Conservation (phyloP, 2,888 invertebrate species). For the Cotesia congregata region DNA sequence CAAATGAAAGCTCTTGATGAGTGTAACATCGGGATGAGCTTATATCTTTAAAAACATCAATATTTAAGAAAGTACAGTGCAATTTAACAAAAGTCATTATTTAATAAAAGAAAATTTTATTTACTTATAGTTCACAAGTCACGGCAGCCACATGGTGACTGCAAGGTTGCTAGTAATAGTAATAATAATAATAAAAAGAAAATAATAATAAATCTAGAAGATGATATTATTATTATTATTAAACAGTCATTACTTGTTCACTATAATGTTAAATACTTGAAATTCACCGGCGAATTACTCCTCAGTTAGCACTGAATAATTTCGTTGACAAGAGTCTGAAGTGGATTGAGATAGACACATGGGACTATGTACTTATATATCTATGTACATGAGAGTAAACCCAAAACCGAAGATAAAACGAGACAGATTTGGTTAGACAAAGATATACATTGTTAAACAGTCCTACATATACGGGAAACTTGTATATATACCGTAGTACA, state of each 20-base stretch:
- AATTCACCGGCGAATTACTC: slow-evolving; percentile 27
- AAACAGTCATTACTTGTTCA: not conserved
- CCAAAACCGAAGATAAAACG: not conserved
- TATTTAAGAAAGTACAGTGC: no score
- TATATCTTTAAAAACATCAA: no score
- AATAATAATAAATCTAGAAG: no score
- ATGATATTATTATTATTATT: not conserved
- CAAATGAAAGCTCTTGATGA: no score
- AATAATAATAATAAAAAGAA: no score
- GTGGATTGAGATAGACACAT: slow-evolving; percentile 24
- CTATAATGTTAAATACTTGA: slow-evolving; percentile 6
- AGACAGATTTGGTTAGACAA: not conserved
- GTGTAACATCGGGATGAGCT: no score
- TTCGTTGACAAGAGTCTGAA: slow-evolving; percentile 31
- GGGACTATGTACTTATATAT: not conserved
- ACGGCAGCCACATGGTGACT: no score
- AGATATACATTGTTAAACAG: not conserved
- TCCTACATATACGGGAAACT: not conserved
- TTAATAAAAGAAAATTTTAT: no score
- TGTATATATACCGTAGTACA: not conserved
- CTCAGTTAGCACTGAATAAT: slow-evolving; percentile 37
- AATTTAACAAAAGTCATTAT: no score
- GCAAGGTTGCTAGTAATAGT: no score
- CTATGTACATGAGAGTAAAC: not conserved
- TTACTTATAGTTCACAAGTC: no score